Percentiles rank a stretch among this genome's conserved stretches.
phyloP scores from a whole-genome alignment of 2,888 invertebrate genomes.

The Allygus modestus region DNA sequence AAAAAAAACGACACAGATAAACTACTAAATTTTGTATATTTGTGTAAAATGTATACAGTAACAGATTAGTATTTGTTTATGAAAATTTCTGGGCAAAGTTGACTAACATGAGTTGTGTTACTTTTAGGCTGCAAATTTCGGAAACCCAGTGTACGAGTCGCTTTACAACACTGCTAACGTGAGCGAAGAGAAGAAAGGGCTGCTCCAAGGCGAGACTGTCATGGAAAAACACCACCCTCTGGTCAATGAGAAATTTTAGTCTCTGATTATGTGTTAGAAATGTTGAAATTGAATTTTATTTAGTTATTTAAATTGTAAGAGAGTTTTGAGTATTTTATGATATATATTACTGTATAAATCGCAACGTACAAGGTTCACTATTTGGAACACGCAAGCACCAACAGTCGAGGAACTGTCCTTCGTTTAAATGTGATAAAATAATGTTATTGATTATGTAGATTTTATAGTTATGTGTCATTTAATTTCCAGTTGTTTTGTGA shows the following conservation, averaged over 20 bases:
- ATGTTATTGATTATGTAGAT: conserved; percentile 30
- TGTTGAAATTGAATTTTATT: conserved; percentile 47
- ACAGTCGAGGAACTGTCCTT: conserved; percentile 17
- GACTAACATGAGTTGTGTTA: neutral
- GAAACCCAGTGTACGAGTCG: conserved; percentile 92
- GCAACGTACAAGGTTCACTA: conserved; percentile 43
- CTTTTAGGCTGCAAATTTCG: conserved; percentile 84
- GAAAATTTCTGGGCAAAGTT: neutral
- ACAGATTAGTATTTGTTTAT: no score
- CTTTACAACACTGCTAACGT: conserved; percentile 79
- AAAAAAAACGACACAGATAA: no score
- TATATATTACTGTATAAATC: conserved; percentile 12
- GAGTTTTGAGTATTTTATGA: conserved; percentile 51
- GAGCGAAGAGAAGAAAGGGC: conserved; percentile 74
- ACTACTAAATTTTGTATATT: no score
- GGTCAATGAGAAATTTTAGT: conserved; percentile 54
- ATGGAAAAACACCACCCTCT: conserved; percentile 64
- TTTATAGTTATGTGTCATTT: conserved; percentile 28
- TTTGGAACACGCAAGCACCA: conserved; percentile 48
- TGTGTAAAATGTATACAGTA: no score
- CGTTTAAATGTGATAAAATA: conserved; percentile 60
- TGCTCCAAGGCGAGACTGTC: conserved; percentile 71
- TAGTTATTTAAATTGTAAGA: conserved; percentile 26
- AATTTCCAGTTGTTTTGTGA: conserved; percentile 3
- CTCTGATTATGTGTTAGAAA: neutral